Conservation (phyloP, 2,797 vertebrate species). For the Notolabrus celidotus region DNA sequence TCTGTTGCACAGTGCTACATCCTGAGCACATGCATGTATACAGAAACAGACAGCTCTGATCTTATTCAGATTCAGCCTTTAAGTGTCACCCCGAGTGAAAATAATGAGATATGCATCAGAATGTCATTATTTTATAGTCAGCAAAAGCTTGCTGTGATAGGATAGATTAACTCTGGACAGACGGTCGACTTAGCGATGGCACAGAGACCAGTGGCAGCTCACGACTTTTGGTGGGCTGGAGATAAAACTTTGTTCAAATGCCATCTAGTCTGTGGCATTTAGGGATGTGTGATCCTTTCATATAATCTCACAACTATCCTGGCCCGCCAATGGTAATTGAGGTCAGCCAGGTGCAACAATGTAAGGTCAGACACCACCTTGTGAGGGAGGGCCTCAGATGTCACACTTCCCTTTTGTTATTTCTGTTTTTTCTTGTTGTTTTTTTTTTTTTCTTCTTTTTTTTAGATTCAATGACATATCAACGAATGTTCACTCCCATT, state of each 20-base stretch:
- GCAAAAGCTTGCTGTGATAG: slow-evolving; percentile 64
- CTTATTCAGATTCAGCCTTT: slow-evolving; percentile 73
- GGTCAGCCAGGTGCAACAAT: slow-evolving; percentile 66
- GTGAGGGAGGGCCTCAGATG: slow-evolving; percentile 17
- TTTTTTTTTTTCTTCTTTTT: background rate
- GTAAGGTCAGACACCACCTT: slow-evolving; percentile 59
- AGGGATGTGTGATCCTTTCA: slow-evolving; percentile 73
- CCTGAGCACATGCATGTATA: slow-evolving; percentile 3
- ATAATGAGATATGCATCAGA: slow-evolving; percentile 73
- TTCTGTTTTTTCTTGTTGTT: slow-evolving; percentile 23
- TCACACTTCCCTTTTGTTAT: slow-evolving; percentile 15
- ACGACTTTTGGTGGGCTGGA: slow-evolving; percentile 77
- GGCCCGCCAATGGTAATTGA: slow-evolving; percentile 74
- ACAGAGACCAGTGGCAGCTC: slow-evolving; percentile 63
- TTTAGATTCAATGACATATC: slow-evolving; percentile 21
- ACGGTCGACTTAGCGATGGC: slow-evolving; percentile 64
- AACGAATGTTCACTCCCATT: background rate
- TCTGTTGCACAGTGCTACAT: background rate
- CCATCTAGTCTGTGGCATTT: slow-evolving; percentile 86
- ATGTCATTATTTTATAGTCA: slow-evolving; percentile 74
- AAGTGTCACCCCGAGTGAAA: slow-evolving; percentile 45
- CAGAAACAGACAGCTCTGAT: slow-evolving; percentile 49
- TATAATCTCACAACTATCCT: slow-evolving; percentile 71
- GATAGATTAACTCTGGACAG: slow-evolving; percentile 65
- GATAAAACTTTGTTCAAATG: slow-evolving; percentile 87